Base-by-base conservation (phyloP, 2,113 vertebrate genomes). In the Equus quagga region DNA sequence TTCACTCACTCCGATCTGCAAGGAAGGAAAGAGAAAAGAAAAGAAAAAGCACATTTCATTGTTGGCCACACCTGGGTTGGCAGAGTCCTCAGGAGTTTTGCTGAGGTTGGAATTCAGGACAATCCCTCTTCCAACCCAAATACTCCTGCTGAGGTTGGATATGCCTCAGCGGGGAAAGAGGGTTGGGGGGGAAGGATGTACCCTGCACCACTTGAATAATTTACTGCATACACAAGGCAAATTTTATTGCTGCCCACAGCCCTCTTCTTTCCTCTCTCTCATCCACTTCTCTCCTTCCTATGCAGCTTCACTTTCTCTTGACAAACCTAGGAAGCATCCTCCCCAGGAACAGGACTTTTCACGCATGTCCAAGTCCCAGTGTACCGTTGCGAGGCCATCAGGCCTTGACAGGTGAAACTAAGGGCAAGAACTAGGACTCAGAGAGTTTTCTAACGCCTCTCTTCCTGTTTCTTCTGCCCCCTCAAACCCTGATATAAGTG, bases 11-110 rank as follows among this genome's bases (percentile, higher is more conserved):
- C 15, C 26, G 28, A 72, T 58, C 33, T 44, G 62, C 41, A 54
- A 94, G 62, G 94, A 94, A 72, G 21, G 54, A 85, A 91, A 87
- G 19, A 90, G 83, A 87, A 70, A 80, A 56, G 33, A 93, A 78
- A 67, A 44, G 33, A 44, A 72, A 96, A 87, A 84, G 0, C 31
- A 11, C 12, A 62, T 41, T 84, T 87, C 60, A 56, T 58, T 69
- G 49, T 93, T 75, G 49, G 56, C 87, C 56, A 70, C 26, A 85
- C 85, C 33, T 92, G 49, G 31, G 21, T 76, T 91, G 70, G 90
- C 56, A 81, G 31, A 73, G 11, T 83, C 83, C 67, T 93, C 33
- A 10, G 73, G 83, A 49, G 49, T 95, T 84, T 89, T 83, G 58
- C 90, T 65, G 90, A 94, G 41, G 58, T 26, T 67, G 73, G 89